Percentiles rank a stretch among this genome's conserved stretches.
Evolutionary conservation across 2,797 vertebrate species (phyloP).

Genomic region (Ptychobarbus kaznakovi): DNA sequence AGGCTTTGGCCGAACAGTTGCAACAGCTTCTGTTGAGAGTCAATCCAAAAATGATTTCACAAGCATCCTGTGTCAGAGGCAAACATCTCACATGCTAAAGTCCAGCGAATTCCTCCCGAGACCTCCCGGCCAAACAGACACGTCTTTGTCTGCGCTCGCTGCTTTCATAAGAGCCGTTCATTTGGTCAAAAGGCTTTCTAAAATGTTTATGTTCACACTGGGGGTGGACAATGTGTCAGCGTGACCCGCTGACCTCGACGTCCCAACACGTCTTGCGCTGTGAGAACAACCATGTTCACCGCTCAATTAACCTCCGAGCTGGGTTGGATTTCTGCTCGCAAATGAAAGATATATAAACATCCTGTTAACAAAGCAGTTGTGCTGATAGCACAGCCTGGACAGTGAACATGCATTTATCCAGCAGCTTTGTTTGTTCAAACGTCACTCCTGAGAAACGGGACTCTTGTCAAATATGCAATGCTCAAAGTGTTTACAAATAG

Average conservation of each 20-base stretch:
- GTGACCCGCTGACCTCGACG: slow-evolving; percentile 81
- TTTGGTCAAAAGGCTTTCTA: slow-evolving; percentile 85
- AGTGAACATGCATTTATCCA: slow-evolving; percentile 56
- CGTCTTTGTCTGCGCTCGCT: slow-evolving; percentile 57
- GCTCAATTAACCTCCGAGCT: slow-evolving; percentile 79
- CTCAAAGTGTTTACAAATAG: slow-evolving; percentile 39
- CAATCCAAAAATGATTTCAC: slow-evolving; percentile 38
- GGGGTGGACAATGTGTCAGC: slow-evolving; percentile 82
- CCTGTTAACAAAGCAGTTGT: slow-evolving; percentile 79
- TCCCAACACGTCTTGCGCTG: slow-evolving; percentile 80
- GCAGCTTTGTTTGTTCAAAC: slow-evolving; percentile 41
- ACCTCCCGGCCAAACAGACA: slow-evolving; percentile 51
- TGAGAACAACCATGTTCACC: slow-evolving; percentile 83
- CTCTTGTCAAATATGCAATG: slow-evolving; percentile 12
- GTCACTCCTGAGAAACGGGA: not conserved
- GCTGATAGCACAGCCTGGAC: slow-evolving; percentile 68
- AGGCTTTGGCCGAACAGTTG: slow-evolving; percentile 15
- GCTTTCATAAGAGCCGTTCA: slow-evolving; percentile 73
- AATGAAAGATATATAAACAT: slow-evolving; percentile 84
- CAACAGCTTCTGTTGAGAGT: slow-evolving; percentile 46
- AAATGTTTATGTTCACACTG: slow-evolving; percentile 88
- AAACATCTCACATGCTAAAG: slow-evolving; percentile 31
- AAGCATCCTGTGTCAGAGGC: slow-evolving; percentile 14
- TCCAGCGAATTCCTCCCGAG: slow-evolving; percentile 45
- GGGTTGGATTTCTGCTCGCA: slow-evolving; percentile 75